Evolutionary conservation across 2,888 invertebrate species (phyloP), one percentile per base, ranked within the genome.

Genomic region (Hofmannophila pseudospretella): DNA sequence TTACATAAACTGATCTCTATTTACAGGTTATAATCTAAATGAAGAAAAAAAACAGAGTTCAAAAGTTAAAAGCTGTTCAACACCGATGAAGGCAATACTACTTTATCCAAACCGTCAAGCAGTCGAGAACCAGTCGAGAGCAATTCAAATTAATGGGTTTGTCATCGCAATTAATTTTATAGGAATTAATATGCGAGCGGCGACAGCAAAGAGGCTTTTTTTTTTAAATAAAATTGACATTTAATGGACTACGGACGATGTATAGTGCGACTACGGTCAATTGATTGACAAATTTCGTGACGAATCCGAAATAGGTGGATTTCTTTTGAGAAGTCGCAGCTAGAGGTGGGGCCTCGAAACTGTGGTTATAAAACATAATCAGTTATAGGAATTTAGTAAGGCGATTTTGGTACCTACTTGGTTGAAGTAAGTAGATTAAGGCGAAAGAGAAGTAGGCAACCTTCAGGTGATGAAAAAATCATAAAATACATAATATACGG

Each of bases 251-350:
- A 57, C 57, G 64, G 68, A 66, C 71, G 73, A 73, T 77, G 67
- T 75, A 66, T 69, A 56, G 61, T 58, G 62, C 71, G 71, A 74
- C 74, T 82, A 85, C 78, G 73, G 72, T 59, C 63, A 71, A 82
- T 79, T 81, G 81, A 85, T 85, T 84, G 84, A 86, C 82, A 80
- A 85, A 86, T 80, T 78, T 85, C 84, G 81, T 85, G 84, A 78
- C 86, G 77, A 86, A 86, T 86, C 67, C 71, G 52, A 85, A 84
- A 85, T 85, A 72, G 85, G 81, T 80, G 79, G 81, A 81, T 82
- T 75, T 82, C 81, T 84, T 79, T 76, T 75, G 71, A 74, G 75
- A 66, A 71, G 70, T 72, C 67, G 69, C 62, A 61, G 62, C 57
- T 67, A 47, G 30, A 42, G 48, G 59, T 60, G 9, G 54, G 67